A percentile compares a stretch with the other conserved stretches of the same genome.
These are phyloP conservation scores for Eupithecia subfuscata DNA, from an alignment of 2,888 invertebrate genomes.

Conservation along the genomic window DNA sequence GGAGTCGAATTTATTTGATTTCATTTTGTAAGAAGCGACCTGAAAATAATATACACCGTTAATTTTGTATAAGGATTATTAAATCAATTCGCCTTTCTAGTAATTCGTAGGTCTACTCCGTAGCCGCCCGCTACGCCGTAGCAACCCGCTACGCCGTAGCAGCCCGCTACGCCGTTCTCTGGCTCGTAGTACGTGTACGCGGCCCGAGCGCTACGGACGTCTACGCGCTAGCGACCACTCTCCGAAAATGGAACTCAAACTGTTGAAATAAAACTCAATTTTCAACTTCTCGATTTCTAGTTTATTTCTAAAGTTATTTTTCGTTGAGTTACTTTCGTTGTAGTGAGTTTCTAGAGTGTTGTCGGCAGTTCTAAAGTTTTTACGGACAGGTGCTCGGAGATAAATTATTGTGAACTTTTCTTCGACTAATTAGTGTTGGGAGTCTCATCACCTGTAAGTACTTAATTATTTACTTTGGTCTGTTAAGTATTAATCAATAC, in stretches of 20 bases:
- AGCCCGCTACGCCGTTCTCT: constrained; percentile 49
- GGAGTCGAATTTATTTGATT: no score
- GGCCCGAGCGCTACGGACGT: constrained; percentile 61
- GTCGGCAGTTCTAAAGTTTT: constrained; percentile 14
- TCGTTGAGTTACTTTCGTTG: constrained; percentile 2
- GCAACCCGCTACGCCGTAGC: constrained; percentile 3
- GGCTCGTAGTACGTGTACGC: constrained; percentile 57
- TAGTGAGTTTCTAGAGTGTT: constrained; percentile 16
- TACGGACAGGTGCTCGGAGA: background rate
- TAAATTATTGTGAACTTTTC: constrained; percentile 8
- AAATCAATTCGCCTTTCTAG: background rate
- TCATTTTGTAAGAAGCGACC: no score
- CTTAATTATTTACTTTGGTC: background rate
- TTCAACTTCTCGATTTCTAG: constrained; percentile 8
- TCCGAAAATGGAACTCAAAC: constrained; percentile 42
- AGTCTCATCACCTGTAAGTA: constrained; percentile 10
- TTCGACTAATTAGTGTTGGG: constrained; percentile 1
- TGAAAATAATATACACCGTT: no score
- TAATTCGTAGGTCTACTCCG: constrained; percentile 20
- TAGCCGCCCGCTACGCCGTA: constrained; percentile 28
- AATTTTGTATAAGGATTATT: no score
- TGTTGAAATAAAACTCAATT: constrained; percentile 25
- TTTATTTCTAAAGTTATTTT: constrained; percentile 5
- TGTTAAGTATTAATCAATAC: background rate
- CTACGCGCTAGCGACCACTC: constrained; percentile 47